Conservation (phyloP, 2,888 invertebrate genomes). For the Eupithecia pulchellata region DNA sequence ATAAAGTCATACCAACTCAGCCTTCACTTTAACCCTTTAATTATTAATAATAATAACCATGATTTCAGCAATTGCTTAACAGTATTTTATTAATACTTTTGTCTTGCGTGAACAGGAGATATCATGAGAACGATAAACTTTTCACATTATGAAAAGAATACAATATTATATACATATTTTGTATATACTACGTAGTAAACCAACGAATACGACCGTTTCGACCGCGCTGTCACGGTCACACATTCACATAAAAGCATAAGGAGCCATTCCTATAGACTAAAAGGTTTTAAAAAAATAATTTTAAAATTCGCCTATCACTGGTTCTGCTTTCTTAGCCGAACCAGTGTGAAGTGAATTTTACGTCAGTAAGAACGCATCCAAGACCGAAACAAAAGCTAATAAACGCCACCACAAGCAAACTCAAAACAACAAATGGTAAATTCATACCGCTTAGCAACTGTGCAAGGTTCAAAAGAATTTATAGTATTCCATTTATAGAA, state of each 20-base stretch:
- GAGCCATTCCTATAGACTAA: too few relatives aligned
- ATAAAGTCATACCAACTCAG: constrained; percentile 16
- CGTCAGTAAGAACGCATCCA: neutral
- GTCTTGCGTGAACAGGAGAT: too few relatives aligned
- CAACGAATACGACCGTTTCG: neutral
- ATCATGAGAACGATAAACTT: neutral
- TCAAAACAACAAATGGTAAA: too few relatives aligned
- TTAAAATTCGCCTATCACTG: too few relatives aligned
- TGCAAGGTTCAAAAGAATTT: too few relatives aligned
- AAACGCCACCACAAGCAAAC: neutral
- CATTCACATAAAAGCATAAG: neutral
- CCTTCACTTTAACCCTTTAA: neutral
- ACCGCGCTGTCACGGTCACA: neutral
- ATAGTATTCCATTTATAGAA: too few relatives aligned
- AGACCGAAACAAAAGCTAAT: neutral
- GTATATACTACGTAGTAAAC: too few relatives aligned
- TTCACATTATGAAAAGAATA: neutral
- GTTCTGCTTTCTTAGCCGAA: too few relatives aligned
- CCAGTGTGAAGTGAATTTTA: too few relatives aligned
- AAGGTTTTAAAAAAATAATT: too few relatives aligned
- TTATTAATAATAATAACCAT: neutral
- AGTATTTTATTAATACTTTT: neutral
- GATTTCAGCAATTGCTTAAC: neutral
- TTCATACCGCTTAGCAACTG: too few relatives aligned
- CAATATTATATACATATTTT: too few relatives aligned